phyloP scores from a whole-genome alignment of 2,113 vertebrate species.

The Felis chaus region DNA sequence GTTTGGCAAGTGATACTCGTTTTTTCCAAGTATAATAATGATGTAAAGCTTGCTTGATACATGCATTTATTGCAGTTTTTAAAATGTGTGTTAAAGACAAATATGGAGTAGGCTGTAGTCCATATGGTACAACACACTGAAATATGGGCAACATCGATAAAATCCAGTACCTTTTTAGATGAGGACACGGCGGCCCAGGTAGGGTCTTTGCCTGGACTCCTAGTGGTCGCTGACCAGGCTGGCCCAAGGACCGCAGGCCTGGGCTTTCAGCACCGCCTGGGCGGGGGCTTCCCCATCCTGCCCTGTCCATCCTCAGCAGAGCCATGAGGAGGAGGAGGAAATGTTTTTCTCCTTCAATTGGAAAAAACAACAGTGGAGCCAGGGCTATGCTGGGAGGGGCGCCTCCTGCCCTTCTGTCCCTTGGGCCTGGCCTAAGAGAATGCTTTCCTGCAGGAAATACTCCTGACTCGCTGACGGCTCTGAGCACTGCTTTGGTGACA shows the following conservation, averaged over 20 bases:
- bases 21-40: not conserved
- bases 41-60: not conserved
- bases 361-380: slow-evolving; percentile 73
- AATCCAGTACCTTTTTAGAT: not conserved
- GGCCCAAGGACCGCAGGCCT: not conserved
- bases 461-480: not conserved
- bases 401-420: not conserved
- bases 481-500: fast-evolving
- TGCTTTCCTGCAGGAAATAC: slow-evolving; percentile 34
- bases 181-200: fast-evolving
- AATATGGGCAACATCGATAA: not conserved
- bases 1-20: not conserved
- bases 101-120: not conserved
- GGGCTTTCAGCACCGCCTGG: not conserved
- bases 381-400: not conserved
- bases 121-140: not conserved
- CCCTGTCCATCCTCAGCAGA: not conserved
- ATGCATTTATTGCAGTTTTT: not conserved
- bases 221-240: not conserved
- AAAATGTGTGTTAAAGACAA: not conserved
- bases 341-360: slow-evolving; percentile 66
- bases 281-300: not conserved
- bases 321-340: slow-evolving; percentile 40
- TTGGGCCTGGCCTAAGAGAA: not conserved
- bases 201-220: not conserved